Conservation (phyloP, 2,888 invertebrate species). For the Idaea biselata region DNA sequence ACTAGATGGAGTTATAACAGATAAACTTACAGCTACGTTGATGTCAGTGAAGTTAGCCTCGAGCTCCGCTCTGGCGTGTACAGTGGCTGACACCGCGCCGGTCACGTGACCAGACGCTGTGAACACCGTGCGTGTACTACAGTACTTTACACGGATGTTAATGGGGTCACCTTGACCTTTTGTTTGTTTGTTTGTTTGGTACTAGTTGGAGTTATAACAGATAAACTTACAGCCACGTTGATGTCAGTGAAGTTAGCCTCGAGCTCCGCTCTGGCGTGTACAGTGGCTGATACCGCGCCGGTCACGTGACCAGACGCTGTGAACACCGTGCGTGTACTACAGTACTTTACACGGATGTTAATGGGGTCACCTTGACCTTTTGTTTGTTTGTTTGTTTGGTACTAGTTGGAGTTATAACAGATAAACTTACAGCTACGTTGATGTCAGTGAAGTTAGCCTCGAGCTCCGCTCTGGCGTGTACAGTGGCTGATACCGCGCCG, state of each 20-base stretch:
- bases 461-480: slow-evolving; percentile 55
- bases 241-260: slow-evolving; percentile 60
- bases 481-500: slow-evolving; percentile 51
- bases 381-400: slow-evolving; percentile 30
- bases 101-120: slow-evolving; percentile 53
- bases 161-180: slow-evolving; percentile 38
- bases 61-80: slow-evolving; percentile 55
- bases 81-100: slow-evolving; percentile 51
- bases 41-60: slow-evolving; percentile 60
- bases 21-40: slow-evolving; percentile 56
- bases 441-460: slow-evolving; percentile 60
- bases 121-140: slow-evolving; percentile 39
- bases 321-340: slow-evolving; percentile 39
- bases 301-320: slow-evolving; percentile 53
- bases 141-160: slow-evolving; percentile 53
- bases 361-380: slow-evolving; percentile 59
- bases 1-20: background rate
- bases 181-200: no score
- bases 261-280: slow-evolving; percentile 55
- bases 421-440: slow-evolving; percentile 56
- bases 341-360: slow-evolving; percentile 53
- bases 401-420: slow-evolving; percentile 42
- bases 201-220: background rate
- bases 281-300: slow-evolving; percentile 51
- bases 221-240: slow-evolving; percentile 56